phyloP scores from a whole-genome alignment of 1,140 invertebrate species.

The Piezodorus guildinii region DNA sequence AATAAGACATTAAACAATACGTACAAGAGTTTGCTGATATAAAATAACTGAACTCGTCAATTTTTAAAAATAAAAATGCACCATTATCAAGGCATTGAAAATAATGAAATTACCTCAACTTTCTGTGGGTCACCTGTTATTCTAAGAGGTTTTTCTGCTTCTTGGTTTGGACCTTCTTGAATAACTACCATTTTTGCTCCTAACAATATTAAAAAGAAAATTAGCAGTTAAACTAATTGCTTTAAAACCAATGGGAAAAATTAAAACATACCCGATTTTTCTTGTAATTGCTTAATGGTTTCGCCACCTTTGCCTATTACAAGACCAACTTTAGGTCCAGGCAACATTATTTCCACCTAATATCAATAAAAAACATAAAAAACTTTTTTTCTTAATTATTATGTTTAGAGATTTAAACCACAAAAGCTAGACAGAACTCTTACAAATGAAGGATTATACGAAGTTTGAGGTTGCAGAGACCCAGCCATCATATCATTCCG shows the following conservation, averaged over 20 bases:
- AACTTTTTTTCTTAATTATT: not conserved
- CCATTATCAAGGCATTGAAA: too few species aligned
- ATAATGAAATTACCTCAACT: slow-evolving; percentile 51
- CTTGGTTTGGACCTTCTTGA: slow-evolving; percentile 52
- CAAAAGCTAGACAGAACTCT: not conserved
- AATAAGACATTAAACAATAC: slow-evolving; percentile 1
- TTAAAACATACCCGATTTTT: slow-evolving; percentile 62
- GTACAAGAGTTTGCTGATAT: too few species aligned
- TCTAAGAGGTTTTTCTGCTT: slow-evolving; percentile 66
- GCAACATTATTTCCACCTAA: slow-evolving; percentile 89
- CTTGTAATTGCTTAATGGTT: slow-evolving; percentile 94
- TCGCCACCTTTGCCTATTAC: slow-evolving; percentile 97
- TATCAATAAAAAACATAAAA: not conserved
- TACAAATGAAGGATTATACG: slow-evolving; percentile 19
- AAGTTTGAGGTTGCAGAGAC: not conserved
- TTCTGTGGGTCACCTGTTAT: slow-evolving; percentile 91
- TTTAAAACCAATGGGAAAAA: not conserved
- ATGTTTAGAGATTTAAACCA: not conserved
- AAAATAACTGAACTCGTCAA: too few species aligned
- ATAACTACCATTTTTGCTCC: slow-evolving; percentile 4
- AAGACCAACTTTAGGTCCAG: slow-evolving; percentile 91
- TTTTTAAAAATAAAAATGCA: too few species aligned
- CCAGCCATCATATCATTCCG: slow-evolving; percentile 32
- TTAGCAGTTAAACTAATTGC: not conserved
- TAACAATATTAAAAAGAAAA: not conserved